A percentile compares a stretch with the other conserved stretches of the same genome.
These are phyloP conservation scores for Eledona agricola DNA, from an alignment of 2,888 invertebrate genomes.

Conservation along the genomic window DNA sequence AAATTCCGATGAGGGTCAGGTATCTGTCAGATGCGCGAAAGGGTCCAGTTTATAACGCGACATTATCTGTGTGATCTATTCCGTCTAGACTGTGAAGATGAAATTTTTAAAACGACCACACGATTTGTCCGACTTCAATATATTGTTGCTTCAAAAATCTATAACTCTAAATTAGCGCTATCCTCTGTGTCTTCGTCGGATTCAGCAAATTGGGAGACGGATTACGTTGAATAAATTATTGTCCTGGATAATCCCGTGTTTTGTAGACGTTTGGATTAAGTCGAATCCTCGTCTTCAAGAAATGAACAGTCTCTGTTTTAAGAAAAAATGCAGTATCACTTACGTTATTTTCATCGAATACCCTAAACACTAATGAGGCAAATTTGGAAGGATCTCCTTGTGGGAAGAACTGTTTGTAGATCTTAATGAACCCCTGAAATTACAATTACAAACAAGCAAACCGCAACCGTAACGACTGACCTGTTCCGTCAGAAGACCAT, in stretches of 20 bases:
- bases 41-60: too few relatives aligned
- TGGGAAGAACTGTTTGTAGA: slow-evolving; percentile 99
- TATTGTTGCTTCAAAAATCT: too few relatives aligned
- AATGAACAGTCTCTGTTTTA: not conserved
- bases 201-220: not conserved
- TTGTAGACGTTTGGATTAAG: not conserved
- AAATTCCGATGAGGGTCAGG: too few relatives aligned
- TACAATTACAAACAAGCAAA: slow-evolving; percentile 29
- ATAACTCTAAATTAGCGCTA: too few relatives aligned
- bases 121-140: too few relatives aligned
- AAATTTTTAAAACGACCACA: too few relatives aligned
- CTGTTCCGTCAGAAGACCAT: slow-evolving; percentile 94
- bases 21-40: too few relatives aligned
- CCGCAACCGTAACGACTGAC: slow-evolving; percentile 64
- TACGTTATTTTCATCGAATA: slow-evolving; percentile 98
- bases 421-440: slow-evolving; percentile 95
- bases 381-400: slow-evolving; percentile 99
- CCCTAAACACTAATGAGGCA: slow-evolving; percentile 96
- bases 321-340: slow-evolving; percentile 62
- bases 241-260: not conserved
- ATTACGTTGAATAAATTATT: not conserved
- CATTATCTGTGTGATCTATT: too few relatives aligned
- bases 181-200: too few relatives aligned
- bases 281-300: not conserved
- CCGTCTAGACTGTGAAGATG: too few relatives aligned